Evolutionary conservation across 2,797 vertebrate species (phyloP), one percentile per base, ranked within the genome.

Genomic region (Sebastes aleutianus): DNA sequence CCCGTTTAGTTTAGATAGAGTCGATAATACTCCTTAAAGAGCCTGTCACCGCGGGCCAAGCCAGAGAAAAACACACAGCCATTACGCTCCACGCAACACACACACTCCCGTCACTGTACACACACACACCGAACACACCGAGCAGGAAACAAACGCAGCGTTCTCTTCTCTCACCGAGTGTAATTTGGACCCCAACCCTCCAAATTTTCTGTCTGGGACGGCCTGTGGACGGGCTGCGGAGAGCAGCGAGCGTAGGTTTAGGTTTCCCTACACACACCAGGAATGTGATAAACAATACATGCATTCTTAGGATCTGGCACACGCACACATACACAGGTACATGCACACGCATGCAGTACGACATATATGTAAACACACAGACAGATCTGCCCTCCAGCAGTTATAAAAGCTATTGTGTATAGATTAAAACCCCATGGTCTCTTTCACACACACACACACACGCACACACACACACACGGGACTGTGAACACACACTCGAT

Each of bases 191-290:
- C 89, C 87, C 82, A 84, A 92, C 90, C 87, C 87, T 93, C 87
- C 87, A 89, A 93, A 93, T 95, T 94, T 95, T 95, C 93, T 95
- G 93, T 95, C 95, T 96, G 92, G 89, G 90, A 86, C 88, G 58
- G 90, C 80, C 85, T 89, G 90, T 79, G 89, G 90, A 93, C 81
- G 5, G 72, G 67, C 82, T 84, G 78, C 73, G 83, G 89, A 88
- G 91, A 91, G 87, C 87, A 78, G 82, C 71, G 14, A 86, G 85
- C 63, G 14, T 87, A 78, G 79, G 84, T 78, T 94, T 90, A 83
- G 83, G 92, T 93, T 94, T 89, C 83, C 86, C 82, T 68, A 82
- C 90, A 85, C 90, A 90, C 91, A 87, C 77, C 87, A 91, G 81
- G 88, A 93, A 92, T 87, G 88, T 88, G 79, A 91, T 90, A 91